Evolutionary conservation across 2,888 invertebrate species (phyloP).

Genomic region (Andrena chrysosceles): DNA sequence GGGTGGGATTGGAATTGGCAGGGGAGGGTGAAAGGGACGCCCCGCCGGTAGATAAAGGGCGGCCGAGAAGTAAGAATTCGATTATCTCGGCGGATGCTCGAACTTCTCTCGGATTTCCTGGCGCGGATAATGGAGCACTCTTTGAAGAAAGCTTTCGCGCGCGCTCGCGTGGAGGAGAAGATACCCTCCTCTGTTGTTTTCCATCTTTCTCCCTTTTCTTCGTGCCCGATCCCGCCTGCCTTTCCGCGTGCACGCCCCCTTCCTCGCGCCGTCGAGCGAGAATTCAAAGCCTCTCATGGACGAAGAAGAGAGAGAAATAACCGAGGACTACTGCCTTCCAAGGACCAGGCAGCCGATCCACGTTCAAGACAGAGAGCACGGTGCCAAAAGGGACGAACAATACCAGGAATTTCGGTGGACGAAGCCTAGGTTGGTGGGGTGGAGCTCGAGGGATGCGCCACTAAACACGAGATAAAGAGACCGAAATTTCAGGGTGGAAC

Average conservation of each 20-base stretch:
- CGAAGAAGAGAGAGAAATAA: constrained; percentile 47
- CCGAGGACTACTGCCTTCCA: constrained; percentile 28
- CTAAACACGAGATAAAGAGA: constrained; percentile 59
- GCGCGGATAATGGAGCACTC: constrained; percentile 75
- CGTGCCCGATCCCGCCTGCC: constrained; percentile 6
- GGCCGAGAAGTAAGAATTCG: constrained; percentile 75
- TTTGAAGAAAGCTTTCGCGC: constrained; percentile 74
- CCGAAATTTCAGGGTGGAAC: constrained; percentile 60
- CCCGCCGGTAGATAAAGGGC: constrained; percentile 67
- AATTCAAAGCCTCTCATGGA: constrained; percentile 65
- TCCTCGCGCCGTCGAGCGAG: constrained; percentile 46
- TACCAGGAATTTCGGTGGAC: constrained; percentile 65
- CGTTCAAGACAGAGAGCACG: constrained; percentile 27
- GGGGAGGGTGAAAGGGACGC: constrained; percentile 47
- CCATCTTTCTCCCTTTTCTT: constrained; percentile 49
- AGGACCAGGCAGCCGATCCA: constrained; percentile 25
- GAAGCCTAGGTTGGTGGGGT: background rate
- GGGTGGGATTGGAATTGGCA: constrained; percentile 44
- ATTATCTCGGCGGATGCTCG: constrained; percentile 75
- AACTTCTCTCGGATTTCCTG: constrained; percentile 76
- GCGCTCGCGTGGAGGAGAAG: constrained; percentile 47
- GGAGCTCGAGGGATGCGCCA: constrained; percentile 15
- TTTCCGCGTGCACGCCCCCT: constrained; percentile 41
- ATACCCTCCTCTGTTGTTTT: constrained; percentile 55
- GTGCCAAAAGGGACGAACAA: constrained; percentile 66